Base-by-base conservation (phyloP, 2,888 invertebrate species). In the Imbricaverruca yamaguchii region DNA sequence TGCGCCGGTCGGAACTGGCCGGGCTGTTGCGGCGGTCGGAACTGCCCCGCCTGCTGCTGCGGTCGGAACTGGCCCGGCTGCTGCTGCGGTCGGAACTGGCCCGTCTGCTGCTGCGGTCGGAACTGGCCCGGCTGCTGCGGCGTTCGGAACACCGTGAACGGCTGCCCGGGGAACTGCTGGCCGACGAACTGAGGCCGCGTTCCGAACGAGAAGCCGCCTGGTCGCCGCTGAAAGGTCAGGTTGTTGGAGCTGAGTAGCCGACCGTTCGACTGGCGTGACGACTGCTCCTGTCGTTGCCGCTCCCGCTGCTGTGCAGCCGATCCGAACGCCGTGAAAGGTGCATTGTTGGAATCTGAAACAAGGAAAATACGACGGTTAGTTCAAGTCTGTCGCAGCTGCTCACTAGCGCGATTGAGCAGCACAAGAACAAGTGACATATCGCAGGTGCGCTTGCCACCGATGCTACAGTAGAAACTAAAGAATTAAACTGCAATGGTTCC, bases 21-120 rank as follows among this genome's bases (percentile, higher is more conserved):
- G 77, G 55, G 25, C 59, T 67, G 67, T 15, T 12, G 10, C 39
- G 39, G 39, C 69, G 12, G 67, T 4, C 39, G 39, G 39, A 39
- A 39, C 39, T 39, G 39, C 2, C 39, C 39, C 39, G 25, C 63
- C 21, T 61, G 53, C 53, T 61, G 6, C 13, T n/a, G n/a, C 39
- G 63, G 55, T 39, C 63, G 55, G 63, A 61, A 61, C 39, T 65
- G 80, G 80, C 65, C 53, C 21, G 80, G 4, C 80, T 63, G 80
- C 63, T 15, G 63, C 61, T 63, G 80, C 63, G 55, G 80, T n/a
- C 63, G 25, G 80, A 55, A 80, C 61, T 80, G 80, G 78, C 25
- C 21, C n/a, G 56, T 9, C 59, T 67, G 67, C 7, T 39, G 39
- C 39, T 1, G 39, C 39, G 39, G 39, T 39, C 39, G 39, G 39